phyloP scores from a whole-genome alignment of 1,140 invertebrate genomes.

The Bombus ignitus region DNA sequence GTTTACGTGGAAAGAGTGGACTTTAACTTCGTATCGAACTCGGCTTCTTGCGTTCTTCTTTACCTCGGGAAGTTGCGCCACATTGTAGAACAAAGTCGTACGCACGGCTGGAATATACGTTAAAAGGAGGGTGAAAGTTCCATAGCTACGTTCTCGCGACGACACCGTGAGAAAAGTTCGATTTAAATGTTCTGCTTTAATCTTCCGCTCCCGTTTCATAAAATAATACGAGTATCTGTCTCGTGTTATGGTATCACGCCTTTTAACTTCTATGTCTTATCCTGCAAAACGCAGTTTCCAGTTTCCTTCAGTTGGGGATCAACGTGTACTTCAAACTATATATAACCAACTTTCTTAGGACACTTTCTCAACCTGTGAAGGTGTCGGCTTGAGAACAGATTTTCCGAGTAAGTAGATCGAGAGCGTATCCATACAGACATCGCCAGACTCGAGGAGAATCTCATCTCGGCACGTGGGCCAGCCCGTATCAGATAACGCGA shows the following conservation, averaged over 20 bases:
- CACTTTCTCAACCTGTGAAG: too few species aligned
- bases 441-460: conserved; percentile 37
- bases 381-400: background rate
- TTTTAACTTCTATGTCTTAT: background rate
- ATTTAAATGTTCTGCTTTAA: background rate
- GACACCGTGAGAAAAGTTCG: background rate
- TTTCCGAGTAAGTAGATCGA: conserved; percentile 34
- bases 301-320: background rate
- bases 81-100: background rate
- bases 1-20: conserved; percentile 5
- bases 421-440: conserved; percentile 13
- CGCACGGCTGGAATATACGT: conserved; percentile 4
- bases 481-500: conserved; percentile 55
- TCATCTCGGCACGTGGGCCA: conserved; percentile 41
- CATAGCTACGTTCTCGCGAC: background rate
- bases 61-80: background rate
- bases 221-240: background rate
- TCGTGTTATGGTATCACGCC: background rate
- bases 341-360: too few species aligned
- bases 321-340: background rate
- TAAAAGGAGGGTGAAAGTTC: background rate
- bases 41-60: background rate
- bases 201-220: background rate
- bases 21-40: conserved; percentile 29
- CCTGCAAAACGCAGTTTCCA: background rate